Evolutionary conservation across 2,888 invertebrate species (phyloP), one percentile per base, ranked within the genome.

Genomic region (Hypomecis punctinalis): DNA sequence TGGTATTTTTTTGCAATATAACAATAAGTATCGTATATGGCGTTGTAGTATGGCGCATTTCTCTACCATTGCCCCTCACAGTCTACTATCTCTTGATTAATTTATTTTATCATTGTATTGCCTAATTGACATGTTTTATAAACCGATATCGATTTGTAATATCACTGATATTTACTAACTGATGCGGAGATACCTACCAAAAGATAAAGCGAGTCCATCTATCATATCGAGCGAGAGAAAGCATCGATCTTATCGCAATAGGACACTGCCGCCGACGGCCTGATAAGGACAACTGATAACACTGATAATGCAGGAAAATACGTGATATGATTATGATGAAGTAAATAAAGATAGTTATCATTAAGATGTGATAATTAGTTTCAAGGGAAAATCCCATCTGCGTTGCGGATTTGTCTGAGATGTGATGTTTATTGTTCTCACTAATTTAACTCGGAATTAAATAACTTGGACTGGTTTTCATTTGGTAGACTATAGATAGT

Each of bases 311-410:
- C 59, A 37, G 8, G 40, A 37, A 64, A 60, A 55, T 64, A 64
- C 60, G 64, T 51, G 55, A 47, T 64, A 55, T 36, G 13, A 56
- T 42, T 56, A 64, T 51, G 36, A 43, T 54, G 47, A 49, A 53
- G 51, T 60, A 55, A 60, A 55, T 55, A 64, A 55, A 23, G 36
- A 47, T 48, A 51, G 55, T 56, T 60, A 60, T 55, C 54, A 51
- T 35, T 11, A 46, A 47, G 23, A 36, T 55, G 35, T 13, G 48
- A 45, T 51, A 52, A 39, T 51, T 37, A 11, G 11, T 37, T 54
- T 48, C 53, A 53, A 42, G 43, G 48, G 58, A 54, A 63, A 58
- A 48, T 58, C 40, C 59, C 52, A 40, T 40, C 9, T 51, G 10
- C 51, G 33, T 40, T 7, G 43, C 6, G 35, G 48, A 40, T 49